Evolutionary conservation across 2,888 invertebrate species (phyloP).

Genomic region (Meteorus colon): DNA sequence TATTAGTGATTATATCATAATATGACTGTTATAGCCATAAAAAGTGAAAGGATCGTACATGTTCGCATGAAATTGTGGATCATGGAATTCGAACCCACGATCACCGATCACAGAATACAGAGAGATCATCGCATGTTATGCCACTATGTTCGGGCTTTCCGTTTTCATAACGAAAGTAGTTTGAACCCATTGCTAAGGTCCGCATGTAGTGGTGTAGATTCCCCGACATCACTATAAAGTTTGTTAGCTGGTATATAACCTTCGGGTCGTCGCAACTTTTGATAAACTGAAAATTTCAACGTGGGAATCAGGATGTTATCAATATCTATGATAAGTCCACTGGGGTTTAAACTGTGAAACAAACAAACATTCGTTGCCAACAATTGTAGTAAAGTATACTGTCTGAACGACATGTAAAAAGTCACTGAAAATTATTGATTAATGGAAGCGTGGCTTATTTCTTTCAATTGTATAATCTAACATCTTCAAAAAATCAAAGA

Average conservation of each 20-base stretch:
- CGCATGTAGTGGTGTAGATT: neutral
- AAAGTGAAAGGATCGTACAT: neutral
- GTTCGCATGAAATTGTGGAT: neutral
- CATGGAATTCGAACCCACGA: conserved; percentile 12
- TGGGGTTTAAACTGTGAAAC: no score
- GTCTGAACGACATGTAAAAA: no score
- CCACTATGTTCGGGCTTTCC: conserved; percentile 27
- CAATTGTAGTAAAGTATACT: neutral
- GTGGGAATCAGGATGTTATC: neutral
- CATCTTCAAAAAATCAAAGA: no score
- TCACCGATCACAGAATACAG: conserved; percentile 34
- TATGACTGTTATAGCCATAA: neutral
- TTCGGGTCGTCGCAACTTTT: neutral
- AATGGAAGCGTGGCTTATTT: no score
- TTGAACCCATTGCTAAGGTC: conserved; percentile 31
- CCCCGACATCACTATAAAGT: conserved; percentile 1
- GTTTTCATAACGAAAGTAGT: conserved; percentile 39
- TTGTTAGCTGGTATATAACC: neutral
- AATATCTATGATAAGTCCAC: neutral
- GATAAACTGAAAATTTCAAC: neutral
- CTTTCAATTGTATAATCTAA: no score
- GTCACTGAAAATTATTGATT: no score
- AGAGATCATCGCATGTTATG: conserved; percentile 52
- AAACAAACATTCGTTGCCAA: no score
- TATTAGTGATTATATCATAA: neutral